Percentiles rank a stretch among this genome's conserved stretches.
Evolutionary conservation across 2,797 vertebrate species (phyloP).

Genomic region (Podargus strigoides): DNA sequence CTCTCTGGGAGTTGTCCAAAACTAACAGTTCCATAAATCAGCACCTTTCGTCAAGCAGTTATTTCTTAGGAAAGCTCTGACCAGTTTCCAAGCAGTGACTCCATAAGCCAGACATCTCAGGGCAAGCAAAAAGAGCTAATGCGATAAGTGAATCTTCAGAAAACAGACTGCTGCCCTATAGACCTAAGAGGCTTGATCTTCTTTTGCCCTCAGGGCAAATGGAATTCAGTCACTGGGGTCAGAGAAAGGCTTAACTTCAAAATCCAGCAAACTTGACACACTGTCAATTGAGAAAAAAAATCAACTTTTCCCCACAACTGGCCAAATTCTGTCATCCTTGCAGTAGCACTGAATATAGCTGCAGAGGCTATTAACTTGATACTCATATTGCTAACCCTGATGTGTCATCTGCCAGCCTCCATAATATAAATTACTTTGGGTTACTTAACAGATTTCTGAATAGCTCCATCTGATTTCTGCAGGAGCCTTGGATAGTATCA

Average conservation of each 20-base stretch:
- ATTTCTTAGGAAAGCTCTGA: not conserved
- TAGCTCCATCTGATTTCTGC: slow-evolving; percentile 20
- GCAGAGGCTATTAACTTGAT: not conserved
- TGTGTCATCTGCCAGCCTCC: not conserved
- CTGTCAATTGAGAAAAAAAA: not conserved
- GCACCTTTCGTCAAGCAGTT: not conserved
- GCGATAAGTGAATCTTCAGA: not conserved
- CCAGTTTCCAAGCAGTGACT: slow-evolving; percentile 3
- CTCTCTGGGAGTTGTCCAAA: not conserved
- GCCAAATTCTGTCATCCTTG: not conserved
- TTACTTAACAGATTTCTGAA: not conserved
- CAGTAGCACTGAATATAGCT: not conserved
- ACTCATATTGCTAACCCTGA: not conserved
- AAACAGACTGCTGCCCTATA: not conserved
- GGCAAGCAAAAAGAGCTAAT: not conserved
- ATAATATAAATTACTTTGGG: not conserved
- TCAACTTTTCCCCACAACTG: not conserved
- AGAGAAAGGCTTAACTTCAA: not conserved
- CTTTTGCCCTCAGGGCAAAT: not conserved
- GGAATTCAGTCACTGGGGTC: not conserved
- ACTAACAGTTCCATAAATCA: not conserved
- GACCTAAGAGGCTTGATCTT: not conserved
- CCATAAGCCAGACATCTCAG: not conserved
- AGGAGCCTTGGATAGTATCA: slow-evolving; percentile 91
- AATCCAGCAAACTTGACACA: not conserved